phyloP scores from a whole-genome alignment of 1,140 invertebrate species.

The Leptinotarsa undecemlineata region DNA sequence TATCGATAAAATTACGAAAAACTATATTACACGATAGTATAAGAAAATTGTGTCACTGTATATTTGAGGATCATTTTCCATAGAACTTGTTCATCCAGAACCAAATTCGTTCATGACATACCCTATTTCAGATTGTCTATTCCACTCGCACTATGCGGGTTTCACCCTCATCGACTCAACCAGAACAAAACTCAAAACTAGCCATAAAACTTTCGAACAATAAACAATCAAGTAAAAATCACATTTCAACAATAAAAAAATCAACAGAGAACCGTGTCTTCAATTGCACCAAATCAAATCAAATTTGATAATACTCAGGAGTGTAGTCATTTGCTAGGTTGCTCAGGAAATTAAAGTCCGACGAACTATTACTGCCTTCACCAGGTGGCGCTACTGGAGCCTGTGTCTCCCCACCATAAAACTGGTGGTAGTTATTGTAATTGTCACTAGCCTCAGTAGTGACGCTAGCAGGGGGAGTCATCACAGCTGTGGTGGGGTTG shows the following conservation, averaged over 20 bases:
- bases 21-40: too few relatives aligned
- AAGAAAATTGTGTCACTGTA: too few relatives aligned
- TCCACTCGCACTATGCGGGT: too few relatives aligned
- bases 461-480: slow-evolving; percentile 64
- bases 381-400: slow-evolving; percentile 59
- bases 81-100: too few relatives aligned
- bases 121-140: background rate
- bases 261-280: slow-evolving; percentile 37
- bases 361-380: slow-evolving; percentile 87
- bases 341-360: slow-evolving; percentile 89
- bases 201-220: slow-evolving; percentile 6
- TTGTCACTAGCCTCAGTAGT: slow-evolving; percentile 63
- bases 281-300: slow-evolving; percentile 59
- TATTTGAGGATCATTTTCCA: too few relatives aligned
- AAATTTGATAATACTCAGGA: slow-evolving; percentile 88
- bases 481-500: slow-evolving; percentile 48
- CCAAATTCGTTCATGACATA: background rate
- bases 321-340: slow-evolving; percentile 89
- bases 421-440: slow-evolving; percentile 71
- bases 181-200: background rate
- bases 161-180: background rate
- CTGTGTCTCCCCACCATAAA: slow-evolving; percentile 64
- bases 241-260: slow-evolving; percentile 34
- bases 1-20: too few relatives aligned
- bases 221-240: slow-evolving; percentile 22